These are phyloP conservation scores for Strongylocentrotus purpuratus DNA, from an alignment of 35 echinoderm and acorn worm species.

Conservation along the genomic window DNA sequence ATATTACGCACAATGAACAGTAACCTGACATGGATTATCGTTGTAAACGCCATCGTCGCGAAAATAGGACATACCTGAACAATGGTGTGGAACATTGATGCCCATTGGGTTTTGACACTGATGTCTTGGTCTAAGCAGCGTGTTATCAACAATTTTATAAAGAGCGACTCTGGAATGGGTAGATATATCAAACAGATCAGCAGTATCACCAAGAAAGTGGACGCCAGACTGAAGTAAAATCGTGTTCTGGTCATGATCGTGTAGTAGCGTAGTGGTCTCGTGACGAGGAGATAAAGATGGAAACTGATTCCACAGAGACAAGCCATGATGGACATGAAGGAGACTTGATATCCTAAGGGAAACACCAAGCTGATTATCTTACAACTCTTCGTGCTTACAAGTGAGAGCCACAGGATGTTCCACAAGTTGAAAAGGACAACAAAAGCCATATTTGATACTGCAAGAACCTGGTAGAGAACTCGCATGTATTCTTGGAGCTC, in stretches of 20 bases:
- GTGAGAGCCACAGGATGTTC: no score
- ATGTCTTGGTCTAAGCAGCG: not conserved
- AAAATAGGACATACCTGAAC: not conserved
- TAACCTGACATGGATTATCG: not conserved
- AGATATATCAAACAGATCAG: not conserved
- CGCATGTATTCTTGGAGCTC: no score
- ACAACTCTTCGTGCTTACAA: not conserved
- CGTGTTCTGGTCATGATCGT: not conserved
- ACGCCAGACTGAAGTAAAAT: not conserved
- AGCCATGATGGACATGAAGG: not conserved
- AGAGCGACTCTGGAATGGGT: not conserved
- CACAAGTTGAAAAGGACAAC: no score
- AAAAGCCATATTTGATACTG: no score
- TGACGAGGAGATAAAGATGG: not conserved
- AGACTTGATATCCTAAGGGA: not conserved
- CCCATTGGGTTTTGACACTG: not conserved
- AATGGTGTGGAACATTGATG: not conserved
- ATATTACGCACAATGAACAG: not conserved
- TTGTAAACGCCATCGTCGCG: not conserved
- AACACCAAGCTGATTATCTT: not conserved
- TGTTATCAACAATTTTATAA: not conserved
- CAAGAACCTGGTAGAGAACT: no score
- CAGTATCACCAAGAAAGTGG: not conserved
- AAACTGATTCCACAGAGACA: not conserved
- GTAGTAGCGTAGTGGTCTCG: not conserved